Evolutionary conservation across 2,888 invertebrate genomes (phyloP), one percentile per base, ranked within the genome.

Genomic region (Actias luna): DNA sequence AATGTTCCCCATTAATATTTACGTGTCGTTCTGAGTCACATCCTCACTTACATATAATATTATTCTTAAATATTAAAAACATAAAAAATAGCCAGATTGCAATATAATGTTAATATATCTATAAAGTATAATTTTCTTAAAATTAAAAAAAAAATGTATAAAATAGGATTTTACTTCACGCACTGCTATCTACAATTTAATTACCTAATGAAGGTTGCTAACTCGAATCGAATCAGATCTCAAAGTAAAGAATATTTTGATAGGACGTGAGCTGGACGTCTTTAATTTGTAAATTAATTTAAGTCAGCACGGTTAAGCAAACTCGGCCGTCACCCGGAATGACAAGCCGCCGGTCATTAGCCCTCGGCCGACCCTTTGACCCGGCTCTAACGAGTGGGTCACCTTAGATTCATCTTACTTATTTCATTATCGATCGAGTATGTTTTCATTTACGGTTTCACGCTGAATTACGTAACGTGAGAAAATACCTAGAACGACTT

Each of bases 211-310:
- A 50, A 29, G n/a, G n/a, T 55, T 5, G 29, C 46, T 50, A 50
- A 50, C 46, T 29, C 29, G 27, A 55, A 55, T n/a, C 29, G 16
- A 27, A 55, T 29, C 29, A 55, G 55, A 55, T 55, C n/a, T 12
- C 2, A 5, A 55, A n/a, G 55, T n/a, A n/a, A n/a, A n/a, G 55
- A 29, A 29, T 29, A 55, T 55, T 29, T 29, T 55, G 55, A 29
- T 29, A 55, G 55, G n/a, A n/a, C 29, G 55, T 29, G 29, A 55
- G 55, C n/a, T 29, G 27, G 59, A 59, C 63, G 59, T 76, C 78
- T 84, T 85, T 82, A 87, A 87, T 88, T 88, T 83, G 84, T 88
- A 89, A 92, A 89, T 88, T 88, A 91, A 91, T 92, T 90, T 87
- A 89, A 88, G 76, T 87, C 78, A 72, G 67, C 68, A 75, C 69